Base-by-base conservation (phyloP, 2,888 invertebrate genomes). In the Eubasilissa splendida region DNA sequence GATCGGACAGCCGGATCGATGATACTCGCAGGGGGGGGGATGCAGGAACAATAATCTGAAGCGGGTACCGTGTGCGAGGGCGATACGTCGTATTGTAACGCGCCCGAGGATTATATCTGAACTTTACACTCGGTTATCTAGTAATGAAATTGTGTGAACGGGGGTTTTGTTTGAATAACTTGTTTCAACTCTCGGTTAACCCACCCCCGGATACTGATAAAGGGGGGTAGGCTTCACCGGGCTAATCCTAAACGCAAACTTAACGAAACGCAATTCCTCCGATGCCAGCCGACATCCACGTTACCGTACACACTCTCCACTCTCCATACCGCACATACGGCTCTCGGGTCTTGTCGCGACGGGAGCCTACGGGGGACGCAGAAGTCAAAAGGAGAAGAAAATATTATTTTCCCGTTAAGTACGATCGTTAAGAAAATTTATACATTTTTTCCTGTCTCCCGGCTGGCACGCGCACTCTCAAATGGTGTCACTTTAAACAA, bases 341-440 rank as follows among this genome's bases (percentile, higher is more conserved):
- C 42, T 5, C 42, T 42, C 42, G 42, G 42, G 7, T 42, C 42
- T 42, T 2, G 42, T 42, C 42, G 42, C 42, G 42, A 42, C 42
- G n/a, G 58, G 58, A 58, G 12, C 4, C 58, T 58, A 4, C 58
- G 9, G 42, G 7, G 42, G 42, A 42, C 42, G 42, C 42, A 42
- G 42, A 54, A 11, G 12, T 12, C 9, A 2, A 54, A 54, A 54
- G 9, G 12, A 58, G 12, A 8, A 58, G 4, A 58, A 9, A 58
- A 58, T n/a, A 58, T n/a, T 58, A 11, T 58, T 58, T 58, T 58
- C 58, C 58, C 8, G 58, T 58, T 58, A 58, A 58, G n/a, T 58
- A n/a, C 58, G 58, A n/a, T n/a, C 58, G 58, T 58, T 58, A 58
- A 58, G 58, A 58, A n/a, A 58, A 58, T 58, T 58, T 58, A 58